A percentile compares a stretch with the other conserved stretches of the same genome.
These are phyloP conservation scores for Caenorhabditis imperialis DNA, from an alignment of 2,888 invertebrate genomes.

Conservation along the genomic window DNA sequence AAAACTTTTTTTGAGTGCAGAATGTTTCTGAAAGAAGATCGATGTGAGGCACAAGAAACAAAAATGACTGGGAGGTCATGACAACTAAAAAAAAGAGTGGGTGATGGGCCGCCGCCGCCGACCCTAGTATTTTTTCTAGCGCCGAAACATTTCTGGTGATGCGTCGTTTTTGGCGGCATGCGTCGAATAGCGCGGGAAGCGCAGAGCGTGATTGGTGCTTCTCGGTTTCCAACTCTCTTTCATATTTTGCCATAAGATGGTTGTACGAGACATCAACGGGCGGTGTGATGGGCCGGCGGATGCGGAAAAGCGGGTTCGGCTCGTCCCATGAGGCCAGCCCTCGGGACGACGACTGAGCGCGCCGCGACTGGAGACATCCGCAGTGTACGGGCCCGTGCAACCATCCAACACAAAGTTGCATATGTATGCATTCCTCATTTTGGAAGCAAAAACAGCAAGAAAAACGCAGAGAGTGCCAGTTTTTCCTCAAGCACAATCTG, in stretches of 20 bases:
- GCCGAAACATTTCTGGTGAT: conserved; percentile 47
- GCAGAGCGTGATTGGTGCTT: conserved; percentile 57
- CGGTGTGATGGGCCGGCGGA: conserved; percentile 51
- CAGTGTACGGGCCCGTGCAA: conserved; percentile 31
- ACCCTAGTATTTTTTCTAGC: conserved; percentile 32
- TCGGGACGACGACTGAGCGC: conserved; percentile 47
- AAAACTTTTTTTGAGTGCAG: background rate
- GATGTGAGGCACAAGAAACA: conserved; percentile 4
- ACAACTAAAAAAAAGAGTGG: conserved; percentile 47
- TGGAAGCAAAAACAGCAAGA: conserved; percentile 21
- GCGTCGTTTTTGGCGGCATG: conserved; percentile 54
- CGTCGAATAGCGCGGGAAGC: conserved; percentile 26
- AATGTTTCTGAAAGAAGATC: conserved; percentile 2
- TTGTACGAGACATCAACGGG: conserved; percentile 52
- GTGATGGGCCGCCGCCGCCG: conserved; percentile 44
- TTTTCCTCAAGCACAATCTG: conserved; percentile 29
- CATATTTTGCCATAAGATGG: conserved; percentile 52
- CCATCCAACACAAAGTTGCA: conserved; percentile 48
- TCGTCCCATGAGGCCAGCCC: conserved; percentile 54
- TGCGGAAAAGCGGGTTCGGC: conserved; percentile 52
- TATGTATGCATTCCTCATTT: conserved; percentile 49
- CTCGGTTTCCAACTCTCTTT: conserved; percentile 51
- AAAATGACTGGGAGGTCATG: conserved; percentile 50
- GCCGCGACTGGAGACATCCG: conserved; percentile 43
- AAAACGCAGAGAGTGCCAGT: conserved; percentile 17